Evolutionary conservation across 2,113 vertebrate genomes (phyloP).

Genomic region (Elgaria multicarinata): DNA sequence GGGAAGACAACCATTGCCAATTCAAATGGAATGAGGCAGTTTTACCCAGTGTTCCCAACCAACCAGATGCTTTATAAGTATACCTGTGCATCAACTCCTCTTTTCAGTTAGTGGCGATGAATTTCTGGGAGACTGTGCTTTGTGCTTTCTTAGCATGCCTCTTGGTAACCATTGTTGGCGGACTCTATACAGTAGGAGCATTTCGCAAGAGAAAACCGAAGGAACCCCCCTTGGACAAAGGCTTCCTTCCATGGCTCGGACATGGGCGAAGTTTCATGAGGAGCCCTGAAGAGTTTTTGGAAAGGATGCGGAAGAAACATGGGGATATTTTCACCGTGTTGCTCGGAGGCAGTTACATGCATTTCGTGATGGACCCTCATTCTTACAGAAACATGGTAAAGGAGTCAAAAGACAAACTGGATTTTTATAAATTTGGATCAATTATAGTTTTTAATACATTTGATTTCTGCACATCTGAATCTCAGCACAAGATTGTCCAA

Average conservation of each 20-base stretch:
- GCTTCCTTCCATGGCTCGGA: conserved; percentile 85
- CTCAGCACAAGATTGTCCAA: conserved; percentile 60
- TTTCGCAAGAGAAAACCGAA: conserved; percentile 73
- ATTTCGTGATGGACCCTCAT: conserved; percentile 84
- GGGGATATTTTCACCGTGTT: conserved; percentile 87
- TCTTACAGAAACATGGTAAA: conserved; percentile 82
- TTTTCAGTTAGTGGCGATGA: conserved; percentile 63
- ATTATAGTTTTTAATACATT: conserved; percentile 78
- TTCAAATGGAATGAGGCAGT: not conserved
- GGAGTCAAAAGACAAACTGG: conserved; percentile 76
- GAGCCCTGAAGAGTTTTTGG: conserved; percentile 78
- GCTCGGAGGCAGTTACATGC: conserved; percentile 82
- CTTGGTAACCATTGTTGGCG: conserved; percentile 55
- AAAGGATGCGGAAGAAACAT: conserved; percentile 80
- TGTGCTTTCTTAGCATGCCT: conserved; percentile 36
- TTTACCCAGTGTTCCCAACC: not conserved
- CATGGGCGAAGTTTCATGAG: conserved; percentile 82
- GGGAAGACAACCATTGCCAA: not conserved
- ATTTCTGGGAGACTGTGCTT: conserved; percentile 65
- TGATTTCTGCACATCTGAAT: not conserved
- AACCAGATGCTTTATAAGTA: not conserved
- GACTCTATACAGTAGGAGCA: conserved; percentile 72
- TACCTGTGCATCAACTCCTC: no score
- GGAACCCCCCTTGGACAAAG: conserved; percentile 88
- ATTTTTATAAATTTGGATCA: conserved; percentile 75